phyloP scores from a whole-genome alignment of 2,113 vertebrate species.

The Lophura nycthemera region DNA sequence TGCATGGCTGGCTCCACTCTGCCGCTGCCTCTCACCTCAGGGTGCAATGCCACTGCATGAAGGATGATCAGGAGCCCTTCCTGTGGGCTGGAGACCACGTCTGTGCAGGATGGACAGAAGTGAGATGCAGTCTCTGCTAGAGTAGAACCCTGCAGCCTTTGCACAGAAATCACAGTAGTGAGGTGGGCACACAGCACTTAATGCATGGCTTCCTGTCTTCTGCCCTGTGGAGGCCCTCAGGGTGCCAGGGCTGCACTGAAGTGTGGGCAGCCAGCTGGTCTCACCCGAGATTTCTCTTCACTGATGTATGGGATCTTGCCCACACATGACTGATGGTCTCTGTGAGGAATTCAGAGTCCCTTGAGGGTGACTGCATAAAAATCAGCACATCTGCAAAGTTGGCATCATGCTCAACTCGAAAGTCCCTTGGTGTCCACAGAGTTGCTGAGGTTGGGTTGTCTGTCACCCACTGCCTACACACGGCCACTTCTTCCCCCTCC shows the following conservation, averaged over 20 bases:
- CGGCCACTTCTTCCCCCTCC: not conserved
- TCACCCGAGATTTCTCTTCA: not conserved
- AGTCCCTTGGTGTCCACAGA: not conserved
- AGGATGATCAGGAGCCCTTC: not conserved
- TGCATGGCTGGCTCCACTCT: not conserved
- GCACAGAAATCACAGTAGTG: not conserved
- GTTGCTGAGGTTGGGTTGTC: not conserved
- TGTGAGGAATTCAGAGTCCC: not conserved
- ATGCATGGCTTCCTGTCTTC: not conserved
- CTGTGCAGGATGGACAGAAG: not conserved
- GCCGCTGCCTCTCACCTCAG: not conserved
- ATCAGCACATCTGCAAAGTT: not conserved
- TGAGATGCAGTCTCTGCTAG: not conserved
- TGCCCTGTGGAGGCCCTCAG: accelerated
- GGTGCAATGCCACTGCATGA: not conserved
- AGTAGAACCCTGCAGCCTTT: not conserved
- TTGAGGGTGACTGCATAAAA: not conserved
- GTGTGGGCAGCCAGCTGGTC: not conserved
- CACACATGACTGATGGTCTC: not conserved
- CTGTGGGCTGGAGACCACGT: not conserved
- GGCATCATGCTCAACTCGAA: not conserved
- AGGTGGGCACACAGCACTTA: not conserved
- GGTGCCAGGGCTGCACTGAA: not conserved
- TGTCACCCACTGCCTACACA: not conserved
- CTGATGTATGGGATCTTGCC: not conserved